Conservation (phyloP, 2,888 invertebrate species). For the Diarsia brunnea region DNA sequence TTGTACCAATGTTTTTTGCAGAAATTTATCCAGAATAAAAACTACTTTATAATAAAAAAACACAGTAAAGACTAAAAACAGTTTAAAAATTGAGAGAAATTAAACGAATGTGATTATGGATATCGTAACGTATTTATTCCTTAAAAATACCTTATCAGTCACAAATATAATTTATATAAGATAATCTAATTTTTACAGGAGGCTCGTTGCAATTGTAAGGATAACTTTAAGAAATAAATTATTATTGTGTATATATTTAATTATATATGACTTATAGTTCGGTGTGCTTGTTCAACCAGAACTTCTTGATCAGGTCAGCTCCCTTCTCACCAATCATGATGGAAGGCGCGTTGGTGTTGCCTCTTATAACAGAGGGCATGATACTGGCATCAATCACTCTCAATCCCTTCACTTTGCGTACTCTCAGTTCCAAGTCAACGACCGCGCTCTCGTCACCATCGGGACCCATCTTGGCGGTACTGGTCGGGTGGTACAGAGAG, state of each 20-base stretch:
- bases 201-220: background rate
- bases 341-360: conserved; percentile 90
- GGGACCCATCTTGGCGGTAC: conserved; percentile 90
- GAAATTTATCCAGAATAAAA: background rate
- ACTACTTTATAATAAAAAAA: background rate
- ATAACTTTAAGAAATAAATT: background rate
- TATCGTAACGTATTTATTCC: conserved; percentile 26
- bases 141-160: conserved; percentile 14
- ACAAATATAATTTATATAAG: background rate
- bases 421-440: conserved; percentile 88
- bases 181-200: conserved; percentile 11
- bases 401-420: conserved; percentile 87
- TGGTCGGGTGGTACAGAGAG: conserved; percentile 90
- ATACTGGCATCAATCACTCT: conserved; percentile 91
- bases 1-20: background rate
- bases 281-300: conserved; percentile 75
- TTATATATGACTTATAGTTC: conserved; percentile 55
- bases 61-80: background rate
- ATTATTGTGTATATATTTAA: background rate
- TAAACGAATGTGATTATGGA: conserved; percentile 12
- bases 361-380: conserved; percentile 90
- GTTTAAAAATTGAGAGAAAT: background rate
- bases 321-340: conserved; percentile 92
- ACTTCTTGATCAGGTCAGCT: conserved; percentile 88
- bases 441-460: conserved; percentile 86